Base-by-base conservation (phyloP, 2,888 invertebrate species). In the Crematogaster levior region DNA sequence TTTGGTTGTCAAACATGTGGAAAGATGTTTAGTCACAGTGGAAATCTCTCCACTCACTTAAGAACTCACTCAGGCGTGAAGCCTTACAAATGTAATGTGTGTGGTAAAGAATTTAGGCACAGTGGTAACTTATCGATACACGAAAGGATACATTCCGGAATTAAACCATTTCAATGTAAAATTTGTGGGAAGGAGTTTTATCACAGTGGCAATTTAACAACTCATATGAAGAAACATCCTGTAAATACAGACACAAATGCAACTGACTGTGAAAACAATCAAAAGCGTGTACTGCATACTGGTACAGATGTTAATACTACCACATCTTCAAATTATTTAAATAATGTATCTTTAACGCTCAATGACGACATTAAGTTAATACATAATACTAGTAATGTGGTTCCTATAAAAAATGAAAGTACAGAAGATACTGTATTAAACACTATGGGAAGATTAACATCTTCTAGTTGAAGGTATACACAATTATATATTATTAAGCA, bases 91-190 rank as follows among this genome's bases (percentile, higher is more conserved):
- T 94, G 94, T 84, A 91, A 84, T 74, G 91, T 94, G 48, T 94
- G 94, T 81, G 88, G 91, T 56, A 94, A 94, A 85, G 94, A 94
- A 87, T 94, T 94, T 86, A 91, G 94, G 6, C 94, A 94, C 82
- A 94, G 94, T 83, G 94, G 94, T n/a, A 94, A 94, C 85, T 89
- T 94, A 48, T 94, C 94, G 3, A 94, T 94, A 81, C 94, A 94
- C 72, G 93, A 94, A 84, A 92, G 94, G 85, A 94, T 94, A 91
- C 94, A 94, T 90, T 94, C 94, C 60, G 94, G 94, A 3, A 91
- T 94, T 53, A 94, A 94, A 68, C 94, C 94, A n/a, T 94, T 94
- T 88, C 94, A 94, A 84, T 94, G 94, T 87, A 94, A 94, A 87
- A 86, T 94, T 79, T 94, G 94, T 84, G 93, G 93, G 21, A 94